These are phyloP conservation scores for Xanthorhoe spadicearia DNA, from an alignment of 2,888 invertebrate genomes.

Conservation along the genomic window DNA sequence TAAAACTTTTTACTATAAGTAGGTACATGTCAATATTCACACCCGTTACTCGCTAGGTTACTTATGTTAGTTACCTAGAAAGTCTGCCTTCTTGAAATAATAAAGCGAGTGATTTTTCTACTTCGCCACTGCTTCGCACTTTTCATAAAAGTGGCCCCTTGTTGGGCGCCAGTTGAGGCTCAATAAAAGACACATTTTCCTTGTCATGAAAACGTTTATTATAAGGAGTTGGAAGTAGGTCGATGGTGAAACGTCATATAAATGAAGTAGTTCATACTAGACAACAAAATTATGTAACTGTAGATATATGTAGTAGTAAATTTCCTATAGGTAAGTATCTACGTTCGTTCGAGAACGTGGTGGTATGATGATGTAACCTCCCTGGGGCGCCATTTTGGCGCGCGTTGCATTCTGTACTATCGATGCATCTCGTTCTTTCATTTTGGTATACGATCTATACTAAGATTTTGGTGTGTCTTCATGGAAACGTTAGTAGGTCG, in stretches of 20 bases:
- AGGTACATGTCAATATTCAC: not conserved
- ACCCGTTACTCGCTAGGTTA: not conserved
- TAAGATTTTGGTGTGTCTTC: constrained; percentile 67
- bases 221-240: constrained; percentile 4
- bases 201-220: constrained; percentile 25
- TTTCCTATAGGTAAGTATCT: not conserved
- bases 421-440: constrained; percentile 46
- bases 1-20: constrained; percentile 1
- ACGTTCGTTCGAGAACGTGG: not conserved
- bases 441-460: constrained; percentile 44
- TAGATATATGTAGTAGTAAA: not conserved
- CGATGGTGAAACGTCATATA: not conserved
- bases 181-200: constrained; percentile 38
- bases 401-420: constrained; percentile 21
- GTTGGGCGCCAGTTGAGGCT: constrained; percentile 32
- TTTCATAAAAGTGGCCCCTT: constrained; percentile 19
- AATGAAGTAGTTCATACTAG: not conserved
- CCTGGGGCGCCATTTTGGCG: constrained; percentile 30
- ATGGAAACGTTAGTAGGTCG: constrained; percentile 81
- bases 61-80: not conserved
- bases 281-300: not conserved
- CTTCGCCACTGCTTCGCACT: not conserved
- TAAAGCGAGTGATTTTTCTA: not conserved
- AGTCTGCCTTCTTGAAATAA: not conserved
- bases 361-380: constrained; percentile 14